phyloP scores from a whole-genome alignment of 1,140 invertebrate species.

The Neodiprion fabricii region DNA sequence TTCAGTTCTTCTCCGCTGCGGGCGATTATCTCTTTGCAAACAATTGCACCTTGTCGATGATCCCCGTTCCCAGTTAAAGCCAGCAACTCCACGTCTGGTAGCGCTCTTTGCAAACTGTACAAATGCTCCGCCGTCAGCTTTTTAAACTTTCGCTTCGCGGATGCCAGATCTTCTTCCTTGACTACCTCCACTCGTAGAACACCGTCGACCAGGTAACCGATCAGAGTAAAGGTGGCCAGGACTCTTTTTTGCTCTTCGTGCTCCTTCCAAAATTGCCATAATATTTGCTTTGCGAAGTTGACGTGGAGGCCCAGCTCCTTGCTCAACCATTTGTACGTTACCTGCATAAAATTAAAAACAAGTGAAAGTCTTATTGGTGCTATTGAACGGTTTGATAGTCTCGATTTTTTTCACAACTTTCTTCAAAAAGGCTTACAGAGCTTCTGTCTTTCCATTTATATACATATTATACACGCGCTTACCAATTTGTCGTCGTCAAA shows the following conservation, averaged over 20 bases:
- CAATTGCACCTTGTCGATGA: conserved; percentile 50
- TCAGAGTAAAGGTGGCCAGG: conserved; percentile 48
- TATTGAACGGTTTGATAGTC: conserved; percentile 1
- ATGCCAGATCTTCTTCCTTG: conserved; percentile 38
- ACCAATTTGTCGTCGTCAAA: conserved; percentile 50
- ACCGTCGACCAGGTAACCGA: conserved; percentile 47
- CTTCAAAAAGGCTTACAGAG: conserved; percentile 12
- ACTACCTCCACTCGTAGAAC: conserved; percentile 52
- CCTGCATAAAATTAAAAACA: conserved; percentile 37
- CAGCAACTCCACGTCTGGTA: conserved; percentile 47
- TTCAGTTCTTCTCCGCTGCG: conserved; percentile 42
- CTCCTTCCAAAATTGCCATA: conserved; percentile 47
- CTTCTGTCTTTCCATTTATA: not conserved
- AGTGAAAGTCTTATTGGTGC: conserved; percentile 12
- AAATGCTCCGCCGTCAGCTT: conserved; percentile 54
- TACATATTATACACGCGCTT: conserved; percentile 19
- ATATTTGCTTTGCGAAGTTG: conserved; percentile 53
- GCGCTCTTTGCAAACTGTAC: conserved; percentile 56
- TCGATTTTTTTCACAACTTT: conserved; percentile 2
- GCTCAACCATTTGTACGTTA: conserved; percentile 59
- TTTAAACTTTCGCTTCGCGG: conserved; percentile 47
- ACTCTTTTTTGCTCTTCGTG: conserved; percentile 40
- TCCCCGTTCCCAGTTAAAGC: conserved; percentile 43
- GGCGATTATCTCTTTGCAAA: conserved; percentile 42
- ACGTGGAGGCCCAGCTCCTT: conserved; percentile 54